Percentiles rank a stretch among this genome's conserved stretches.
Conservation (phyloP, 1,140 invertebrate species). For the Acromyrmex heyeri region DNA sequence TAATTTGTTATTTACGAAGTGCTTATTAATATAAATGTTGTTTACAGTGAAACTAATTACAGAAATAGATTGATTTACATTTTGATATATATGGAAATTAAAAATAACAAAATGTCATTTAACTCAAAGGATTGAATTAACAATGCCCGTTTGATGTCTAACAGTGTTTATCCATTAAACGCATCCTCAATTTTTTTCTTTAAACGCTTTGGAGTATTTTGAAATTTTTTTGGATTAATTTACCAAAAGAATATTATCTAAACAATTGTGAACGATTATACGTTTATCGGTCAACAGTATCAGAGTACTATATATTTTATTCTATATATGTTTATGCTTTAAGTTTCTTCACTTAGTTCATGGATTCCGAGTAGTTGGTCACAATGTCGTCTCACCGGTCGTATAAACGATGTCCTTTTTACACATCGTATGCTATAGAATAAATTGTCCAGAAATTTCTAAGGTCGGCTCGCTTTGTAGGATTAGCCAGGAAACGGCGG, state of each 20-base stretch:
- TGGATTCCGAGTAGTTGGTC: not conserved
- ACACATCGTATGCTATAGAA: slow-evolving; percentile 73
- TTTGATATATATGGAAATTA: no score
- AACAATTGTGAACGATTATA: no score
- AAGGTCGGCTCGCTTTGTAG: slow-evolving; percentile 79
- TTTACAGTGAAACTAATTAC: no score
- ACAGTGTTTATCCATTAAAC: no score
- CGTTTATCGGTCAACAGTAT: not conserved
- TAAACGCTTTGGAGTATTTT: not conserved
- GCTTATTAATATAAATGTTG: no score
- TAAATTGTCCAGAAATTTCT: slow-evolving; percentile 83
- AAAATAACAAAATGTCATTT: no score
- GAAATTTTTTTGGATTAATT: not conserved
- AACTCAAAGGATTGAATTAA: no score
- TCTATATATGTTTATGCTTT: slow-evolving; percentile 2
- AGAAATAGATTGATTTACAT: no score
- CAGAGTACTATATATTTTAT: slow-evolving; percentile 2
- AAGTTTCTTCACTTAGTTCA: not conserved
- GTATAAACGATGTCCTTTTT: slow-evolving; percentile 56
- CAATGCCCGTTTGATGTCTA: no score
- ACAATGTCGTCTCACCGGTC: slow-evolving; percentile 56
- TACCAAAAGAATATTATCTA: not conserved
- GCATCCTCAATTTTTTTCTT: not conserved
- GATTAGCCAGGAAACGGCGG: slow-evolving; percentile 77
- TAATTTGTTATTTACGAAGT: no score